Evolutionary conservation across 2,797 vertebrate species (phyloP).

Genomic region (Muscicapa comitata): DNA sequence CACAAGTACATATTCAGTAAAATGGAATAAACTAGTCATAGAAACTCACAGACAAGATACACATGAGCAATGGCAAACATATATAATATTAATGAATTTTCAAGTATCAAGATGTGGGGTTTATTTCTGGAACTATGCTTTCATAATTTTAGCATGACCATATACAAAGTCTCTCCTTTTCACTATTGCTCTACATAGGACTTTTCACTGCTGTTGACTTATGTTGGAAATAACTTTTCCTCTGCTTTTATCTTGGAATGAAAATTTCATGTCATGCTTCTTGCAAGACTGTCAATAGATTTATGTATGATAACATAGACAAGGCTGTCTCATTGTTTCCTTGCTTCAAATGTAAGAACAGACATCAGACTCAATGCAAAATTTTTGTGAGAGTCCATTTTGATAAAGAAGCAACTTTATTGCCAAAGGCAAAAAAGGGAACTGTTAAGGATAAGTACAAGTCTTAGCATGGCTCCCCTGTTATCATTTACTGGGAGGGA

Average conservation of each 20-base stretch:
- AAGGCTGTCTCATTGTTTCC: not conserved
- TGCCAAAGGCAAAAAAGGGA: not conserved
- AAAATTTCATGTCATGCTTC: not conserved
- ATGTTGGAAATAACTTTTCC: not conserved
- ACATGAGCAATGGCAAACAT: not conserved
- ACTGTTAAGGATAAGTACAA: not conserved
- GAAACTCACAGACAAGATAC: not conserved
- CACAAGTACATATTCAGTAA: not conserved
- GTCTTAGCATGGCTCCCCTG: not conserved
- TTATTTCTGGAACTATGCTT: not conserved
- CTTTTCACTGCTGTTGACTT: not conserved
- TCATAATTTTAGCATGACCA: not conserved
- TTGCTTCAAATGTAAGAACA: not conserved
- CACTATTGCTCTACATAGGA: not conserved
- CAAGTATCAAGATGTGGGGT: not conserved
- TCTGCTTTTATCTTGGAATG: not conserved
- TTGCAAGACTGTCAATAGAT: not conserved
- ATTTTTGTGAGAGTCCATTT: not conserved
- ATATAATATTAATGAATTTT: not conserved
- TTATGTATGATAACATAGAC: not conserved
- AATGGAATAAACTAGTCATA: constrained; percentile 7
- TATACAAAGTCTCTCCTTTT: not conserved
- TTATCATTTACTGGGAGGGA: not conserved
- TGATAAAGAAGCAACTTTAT: not conserved
- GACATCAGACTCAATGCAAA: not conserved